Percentiles rank a stretch among this genome's conserved stretches.
phyloP scores from a whole-genome alignment of 1,140 invertebrate genomes.

The Odontomachus brunneus region DNA sequence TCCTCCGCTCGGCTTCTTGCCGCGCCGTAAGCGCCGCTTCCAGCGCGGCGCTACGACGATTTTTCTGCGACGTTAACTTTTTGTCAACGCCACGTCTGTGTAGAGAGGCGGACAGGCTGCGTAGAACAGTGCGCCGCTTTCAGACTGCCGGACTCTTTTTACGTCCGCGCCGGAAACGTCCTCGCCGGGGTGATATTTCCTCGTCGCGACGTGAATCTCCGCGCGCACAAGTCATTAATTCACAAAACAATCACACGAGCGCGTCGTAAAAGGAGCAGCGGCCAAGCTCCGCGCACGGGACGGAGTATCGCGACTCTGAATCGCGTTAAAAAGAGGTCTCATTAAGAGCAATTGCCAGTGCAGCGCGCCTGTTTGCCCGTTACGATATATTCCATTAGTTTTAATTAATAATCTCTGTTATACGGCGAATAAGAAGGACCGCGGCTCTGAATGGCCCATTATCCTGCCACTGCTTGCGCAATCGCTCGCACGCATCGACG shows the following conservation, averaged over 20 bases:
- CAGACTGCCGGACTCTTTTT: constrained; percentile 1
- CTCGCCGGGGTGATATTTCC: not conserved
- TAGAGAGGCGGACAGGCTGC: not conserved
- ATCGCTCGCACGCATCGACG: constrained; percentile 41
- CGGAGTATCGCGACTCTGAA: no score
- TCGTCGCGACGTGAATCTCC: not conserved
- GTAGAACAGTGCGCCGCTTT: not conserved
- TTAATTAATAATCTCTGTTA: constrained; percentile 29
- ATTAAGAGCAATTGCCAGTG: not conserved
- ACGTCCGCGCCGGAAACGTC: not conserved
- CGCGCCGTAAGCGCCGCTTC: constrained; percentile 51
- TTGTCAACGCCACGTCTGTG: constrained; percentile 22
- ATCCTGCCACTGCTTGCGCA: constrained; percentile 50
- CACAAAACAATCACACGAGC: not conserved
- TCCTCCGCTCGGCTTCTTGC: constrained; percentile 51
- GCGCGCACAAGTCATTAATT: not conserved
- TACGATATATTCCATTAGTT: constrained; percentile 26
- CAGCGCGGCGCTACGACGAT: constrained; percentile 46
- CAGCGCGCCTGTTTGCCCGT: not conserved
- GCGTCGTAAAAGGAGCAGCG: no score
- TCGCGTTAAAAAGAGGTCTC: not conserved
- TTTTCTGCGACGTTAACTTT: constrained; percentile 48
- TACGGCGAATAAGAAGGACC: constrained; percentile 22
- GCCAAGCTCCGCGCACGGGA: no score
- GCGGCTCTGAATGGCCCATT: constrained; percentile 38